Evolutionary conservation across 23 tunicate genomes (phyloP), one percentile per base, ranked within the genome.

Genomic region (Trididemnum nubilum): DNA sequence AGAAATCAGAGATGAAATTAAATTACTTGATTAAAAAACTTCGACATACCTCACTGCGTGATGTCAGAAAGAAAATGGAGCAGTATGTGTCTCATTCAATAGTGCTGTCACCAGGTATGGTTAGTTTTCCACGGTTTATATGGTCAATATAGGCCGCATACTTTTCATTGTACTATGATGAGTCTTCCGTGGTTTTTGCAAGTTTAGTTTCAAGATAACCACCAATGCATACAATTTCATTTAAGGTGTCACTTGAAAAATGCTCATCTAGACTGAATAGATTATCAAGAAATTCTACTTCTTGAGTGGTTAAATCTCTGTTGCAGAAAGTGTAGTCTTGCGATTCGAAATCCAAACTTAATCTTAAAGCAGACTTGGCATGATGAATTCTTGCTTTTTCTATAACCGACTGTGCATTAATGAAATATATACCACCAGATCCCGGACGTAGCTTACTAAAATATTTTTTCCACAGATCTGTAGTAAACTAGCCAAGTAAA

Each of bases 361-460:
- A 25, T n/a, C 39, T 30, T 18, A 29, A 12, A 69, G 74, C 74
- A 33, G 32, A 37, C 39, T 69, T 7, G 39, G 36, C 74, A 69
- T 69, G 74, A n/a, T 69, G 38, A 34, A 69, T 69, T 29, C 32
- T 69, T 7, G 39, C 38, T 69, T 69, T 69, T 69, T 69, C 74
- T 37, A 69, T 5, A 15, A 69, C 74, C 19, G 74, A 33, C 39
- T 69, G 74, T 2, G 74, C 22, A 25, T 69, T 69, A 9, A 69
- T 69, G 22, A 69, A 69, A 69, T 69, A 69, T 7, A 37, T 33
- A 21, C 74, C 74, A 29, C 38, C 74, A 5, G 74, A 69, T 7
- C 74, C 74, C 26, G 29, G 74, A 9, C 38, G 38, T 4, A 69
- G 26, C 5, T 61, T 30, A 37, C 74, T 69, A 37, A 69, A 69